Base-by-base conservation (phyloP, 2,888 invertebrate species). In the Philopedon plagiatum region DNA sequence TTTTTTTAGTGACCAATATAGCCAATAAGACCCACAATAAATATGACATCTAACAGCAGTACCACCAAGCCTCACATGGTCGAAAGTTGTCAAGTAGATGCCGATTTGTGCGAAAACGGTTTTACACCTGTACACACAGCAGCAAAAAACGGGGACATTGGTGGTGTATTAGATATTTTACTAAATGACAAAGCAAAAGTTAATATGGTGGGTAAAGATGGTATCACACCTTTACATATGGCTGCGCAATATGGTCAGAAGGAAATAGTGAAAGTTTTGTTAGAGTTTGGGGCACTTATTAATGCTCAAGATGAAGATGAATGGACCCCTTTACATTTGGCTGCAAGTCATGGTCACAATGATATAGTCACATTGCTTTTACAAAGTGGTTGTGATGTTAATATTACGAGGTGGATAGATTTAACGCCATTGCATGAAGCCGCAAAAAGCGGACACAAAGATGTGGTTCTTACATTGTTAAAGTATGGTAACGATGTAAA, bases 271-370 rank as follows among this genome's bases (percentile, higher is more conserved):
- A 58, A 13, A 11, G 8, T 58, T n/a, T 39, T 58, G 19, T 5
- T 58, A 13, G 39, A 58, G 15, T 13, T n/a, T 39, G 21, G 39
- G 1, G 58, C 58, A 5, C 8, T 19, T 9, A 19, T 23, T 13
- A 23, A 39, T 21, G 34, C 58, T 39, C 5, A 39, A 8, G 21
- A 8, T 5, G 58, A 58, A 39, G 39, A 58, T 23, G 39, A 18
- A 4, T 58, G 58, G 39, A 58, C 58, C 8, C 58, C 58, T n/a
- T 23, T 58, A 58, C 39, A 58, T 39, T 21, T 58, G 13, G 39
- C 58, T n/a, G 39, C 58, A 11, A 3, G 23, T 0, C 1, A 58
- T 23, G 39, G 58, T 19, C 58, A 58, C 3, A 23, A 39, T 9
- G 23, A 58, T 58, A 19, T 37, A 2, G 39, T 58, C n/a, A 23